A percentile compares a stretch with the other conserved stretches of the same genome.
Conservation (phyloP, 2,888 invertebrate genomes). For the Yponomeuta sedellus region DNA sequence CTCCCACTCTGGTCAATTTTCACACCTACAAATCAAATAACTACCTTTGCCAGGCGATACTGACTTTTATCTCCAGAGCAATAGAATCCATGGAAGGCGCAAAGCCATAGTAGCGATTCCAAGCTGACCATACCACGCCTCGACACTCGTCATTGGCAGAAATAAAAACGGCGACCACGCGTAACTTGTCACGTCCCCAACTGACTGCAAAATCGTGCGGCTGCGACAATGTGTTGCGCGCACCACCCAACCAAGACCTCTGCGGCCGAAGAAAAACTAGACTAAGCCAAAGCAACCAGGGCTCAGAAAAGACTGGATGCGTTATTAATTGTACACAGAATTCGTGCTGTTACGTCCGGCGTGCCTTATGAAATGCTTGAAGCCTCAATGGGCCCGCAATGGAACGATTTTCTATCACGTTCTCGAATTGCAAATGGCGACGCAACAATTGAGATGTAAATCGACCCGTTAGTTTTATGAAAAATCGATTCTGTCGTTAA, state of each 20-base stretch:
- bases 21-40: conserved; percentile 40
- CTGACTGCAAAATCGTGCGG: conserved; percentile 72
- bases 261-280: conserved; percentile 15
- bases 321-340: conserved; percentile 42
- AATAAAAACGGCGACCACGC: conserved; percentile 75
- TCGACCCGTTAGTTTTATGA: conserved; percentile 68
- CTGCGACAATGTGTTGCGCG: conserved; percentile 68
- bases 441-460: conserved; percentile 70
- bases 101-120: conserved; percentile 39
- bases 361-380: conserved; percentile 73
- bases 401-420: conserved; percentile 67
- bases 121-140: conserved; percentile 68
- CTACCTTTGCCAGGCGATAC: conserved; percentile 29
- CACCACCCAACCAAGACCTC: conserved; percentile 31
- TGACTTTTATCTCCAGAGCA: conserved; percentile 17
- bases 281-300: conserved; percentile 26
- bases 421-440: conserved; percentile 55
- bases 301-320: conserved; percentile 45
- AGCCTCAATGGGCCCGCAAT: conserved; percentile 70
- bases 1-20: conserved; percentile 66
- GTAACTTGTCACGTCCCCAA: conserved; percentile 71
- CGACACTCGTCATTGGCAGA: conserved; percentile 76
- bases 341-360: conserved; percentile 50
- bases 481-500: conserved; percentile 66
- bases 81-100: conserved; percentile 39